A percentile compares a stretch with the other conserved stretches of the same genome.
These are phyloP conservation scores for Plumapathes pennacea DNA, from an alignment of 92 coral and sea anemone species.

Conservation along the genomic window DNA sequence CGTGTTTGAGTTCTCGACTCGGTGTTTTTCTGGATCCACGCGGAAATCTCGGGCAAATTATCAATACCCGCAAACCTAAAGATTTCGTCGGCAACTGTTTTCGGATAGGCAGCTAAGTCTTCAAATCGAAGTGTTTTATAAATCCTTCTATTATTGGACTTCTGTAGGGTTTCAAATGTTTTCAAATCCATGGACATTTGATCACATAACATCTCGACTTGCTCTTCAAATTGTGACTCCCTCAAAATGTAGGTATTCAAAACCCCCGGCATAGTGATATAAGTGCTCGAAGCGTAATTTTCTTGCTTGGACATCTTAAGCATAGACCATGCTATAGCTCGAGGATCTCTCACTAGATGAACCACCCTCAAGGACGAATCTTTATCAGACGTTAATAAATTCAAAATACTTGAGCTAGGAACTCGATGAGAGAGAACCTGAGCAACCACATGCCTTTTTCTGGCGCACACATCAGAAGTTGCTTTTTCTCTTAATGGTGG, in stretches of 20 bases:
- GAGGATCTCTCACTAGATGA: slow-evolving; percentile 68
- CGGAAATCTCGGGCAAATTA: slow-evolving; percentile 14
- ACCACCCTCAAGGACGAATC: slow-evolving; percentile 34
- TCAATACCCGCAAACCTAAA: slow-evolving; percentile 40
- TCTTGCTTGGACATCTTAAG: slow-evolving; percentile 4
- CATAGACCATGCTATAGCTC: slow-evolving; percentile 54
- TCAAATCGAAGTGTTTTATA: slow-evolving; percentile 50
- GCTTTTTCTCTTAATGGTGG: slow-evolving; percentile 22
- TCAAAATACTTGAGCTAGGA: slow-evolving; percentile 12
- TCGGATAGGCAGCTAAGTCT: slow-evolving; percentile 20
- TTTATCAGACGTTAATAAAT: slow-evolving; percentile 8
- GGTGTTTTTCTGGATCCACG: slow-evolving; percentile 17
- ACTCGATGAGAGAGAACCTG: slow-evolving; percentile 41
- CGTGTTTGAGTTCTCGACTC: background rate
- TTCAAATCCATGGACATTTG: slow-evolving; percentile 33
- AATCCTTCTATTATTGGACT: slow-evolving; percentile 4
- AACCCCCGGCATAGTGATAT: too few relatives aligned
- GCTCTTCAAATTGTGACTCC: slow-evolving; percentile 3
- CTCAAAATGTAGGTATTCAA: too few relatives aligned
- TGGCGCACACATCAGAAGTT: slow-evolving; percentile 43
- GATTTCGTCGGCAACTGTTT: slow-evolving; percentile 13
- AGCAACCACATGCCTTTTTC: slow-evolving; percentile 32
- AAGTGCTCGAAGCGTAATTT: background rate
- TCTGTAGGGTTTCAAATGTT: slow-evolving; percentile 8
- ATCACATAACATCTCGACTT: slow-evolving; percentile 32